These are phyloP conservation scores for Merluccius polli DNA, from an alignment of 2,797 vertebrate genomes.

Conservation along the genomic window DNA sequence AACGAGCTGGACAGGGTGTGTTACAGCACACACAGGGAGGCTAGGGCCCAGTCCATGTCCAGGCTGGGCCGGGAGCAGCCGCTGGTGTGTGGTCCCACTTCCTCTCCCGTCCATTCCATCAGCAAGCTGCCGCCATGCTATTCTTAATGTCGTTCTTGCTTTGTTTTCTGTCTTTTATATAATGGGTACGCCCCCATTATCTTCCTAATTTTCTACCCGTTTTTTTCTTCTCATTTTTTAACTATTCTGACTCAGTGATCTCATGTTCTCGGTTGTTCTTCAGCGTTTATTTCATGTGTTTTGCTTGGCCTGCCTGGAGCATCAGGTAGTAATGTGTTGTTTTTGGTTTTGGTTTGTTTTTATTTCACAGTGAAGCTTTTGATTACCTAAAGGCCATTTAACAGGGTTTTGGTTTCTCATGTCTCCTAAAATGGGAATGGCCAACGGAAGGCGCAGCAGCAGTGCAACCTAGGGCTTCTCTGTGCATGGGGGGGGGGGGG, in stretches of 20 bases:
- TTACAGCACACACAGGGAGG: slow-evolving; percentile 72
- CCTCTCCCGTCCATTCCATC: slow-evolving; percentile 86
- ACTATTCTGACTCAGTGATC: slow-evolving; percentile 45
- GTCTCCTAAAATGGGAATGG: slow-evolving; percentile 64
- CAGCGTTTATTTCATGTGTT: slow-evolving; percentile 59
- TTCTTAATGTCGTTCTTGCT: slow-evolving; percentile 31
- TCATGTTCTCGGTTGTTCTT: slow-evolving; percentile 61
- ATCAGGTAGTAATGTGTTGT: slow-evolving; percentile 50
- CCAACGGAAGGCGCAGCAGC: slow-evolving; percentile 42
- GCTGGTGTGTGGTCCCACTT: slow-evolving; percentile 81
- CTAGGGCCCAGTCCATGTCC: slow-evolving; percentile 78
- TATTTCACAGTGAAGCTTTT: slow-evolving; percentile 60
- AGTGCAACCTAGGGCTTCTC: slow-evolving; percentile 30
- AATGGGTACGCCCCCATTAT: slow-evolving; percentile 54
- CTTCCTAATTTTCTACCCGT: slow-evolving; percentile 33
- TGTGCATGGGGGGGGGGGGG: slow-evolving; percentile 40
- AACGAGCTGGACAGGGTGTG: slow-evolving; percentile 80
- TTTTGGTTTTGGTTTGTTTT: slow-evolving; percentile 27
- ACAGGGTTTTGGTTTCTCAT: slow-evolving; percentile 72
- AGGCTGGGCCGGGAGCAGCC: slow-evolving; percentile 81
- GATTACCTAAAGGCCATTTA: slow-evolving; percentile 84
- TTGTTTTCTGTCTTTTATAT: slow-evolving; percentile 59
- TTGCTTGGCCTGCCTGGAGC: slow-evolving; percentile 60
- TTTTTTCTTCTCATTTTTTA: slow-evolving; percentile 42
- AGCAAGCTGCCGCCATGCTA: slow-evolving; percentile 76